Evolutionary conservation across 2,888 invertebrate species (phyloP).

Genomic region (Anthophora plumipes): DNA sequence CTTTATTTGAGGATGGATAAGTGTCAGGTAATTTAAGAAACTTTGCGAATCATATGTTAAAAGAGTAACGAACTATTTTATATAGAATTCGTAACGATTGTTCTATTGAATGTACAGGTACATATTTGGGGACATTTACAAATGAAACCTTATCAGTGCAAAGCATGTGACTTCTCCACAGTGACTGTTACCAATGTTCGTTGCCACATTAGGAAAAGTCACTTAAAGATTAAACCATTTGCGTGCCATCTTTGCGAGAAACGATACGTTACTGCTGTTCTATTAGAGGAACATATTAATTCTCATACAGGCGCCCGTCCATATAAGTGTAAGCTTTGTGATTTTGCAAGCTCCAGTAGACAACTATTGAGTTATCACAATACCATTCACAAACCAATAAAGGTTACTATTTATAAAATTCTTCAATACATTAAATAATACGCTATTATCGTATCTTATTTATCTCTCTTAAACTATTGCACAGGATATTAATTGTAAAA

Average conservation of each 20-base stretch:
- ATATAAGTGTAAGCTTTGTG: slow-evolving; percentile 73
- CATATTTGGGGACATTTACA: slow-evolving; percentile 79
- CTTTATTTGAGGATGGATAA: slow-evolving; percentile 77
- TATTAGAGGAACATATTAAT: slow-evolving; percentile 78
- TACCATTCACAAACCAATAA: slow-evolving; percentile 74
- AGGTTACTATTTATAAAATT: slow-evolving; percentile 62
- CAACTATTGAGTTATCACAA: slow-evolving; percentile 77
- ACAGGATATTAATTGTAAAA: slow-evolving; percentile 76
- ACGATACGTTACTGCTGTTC: slow-evolving; percentile 73
- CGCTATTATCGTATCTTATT: neutral
- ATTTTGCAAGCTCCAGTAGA: slow-evolving; percentile 75
- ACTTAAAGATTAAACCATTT: slow-evolving; percentile 80
- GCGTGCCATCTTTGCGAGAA: slow-evolving; percentile 76
- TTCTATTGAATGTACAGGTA: slow-evolving; percentile 65
- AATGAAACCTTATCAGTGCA: slow-evolving; percentile 79
- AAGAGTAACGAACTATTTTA: neutral
- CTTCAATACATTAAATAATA: neutral
- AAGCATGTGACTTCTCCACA: slow-evolving; percentile 76
- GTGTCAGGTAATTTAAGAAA: slow-evolving; percentile 69
- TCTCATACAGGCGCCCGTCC: slow-evolving; percentile 78
- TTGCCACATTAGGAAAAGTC: slow-evolving; percentile 79
- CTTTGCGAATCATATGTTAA: neutral
- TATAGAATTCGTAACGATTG: neutral
- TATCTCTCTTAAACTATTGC: slow-evolving; percentile 5
- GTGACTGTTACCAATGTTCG: slow-evolving; percentile 79